Evolutionary conservation across 2,888 invertebrate genomes (phyloP).

Genomic region (Thymelicus lineola): DNA sequence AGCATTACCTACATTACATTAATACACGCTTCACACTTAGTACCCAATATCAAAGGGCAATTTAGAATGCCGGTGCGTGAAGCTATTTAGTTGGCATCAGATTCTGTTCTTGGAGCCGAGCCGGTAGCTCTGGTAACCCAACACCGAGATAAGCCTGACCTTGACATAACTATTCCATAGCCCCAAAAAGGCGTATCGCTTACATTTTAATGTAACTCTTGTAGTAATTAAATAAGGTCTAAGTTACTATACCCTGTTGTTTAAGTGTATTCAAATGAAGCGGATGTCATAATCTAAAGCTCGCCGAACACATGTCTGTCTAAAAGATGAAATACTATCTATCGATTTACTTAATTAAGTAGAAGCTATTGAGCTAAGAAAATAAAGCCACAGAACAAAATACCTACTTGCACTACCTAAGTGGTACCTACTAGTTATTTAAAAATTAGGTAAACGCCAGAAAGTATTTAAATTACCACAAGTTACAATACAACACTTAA

Average conservation of each 20-base stretch:
- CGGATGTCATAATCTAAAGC: conserved; percentile 70
- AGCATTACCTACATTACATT: too few relatives aligned
- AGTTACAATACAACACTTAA: too few relatives aligned
- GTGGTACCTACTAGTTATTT: too few relatives aligned
- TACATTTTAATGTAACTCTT: conserved; percentile 40
- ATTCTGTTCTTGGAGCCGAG: conserved; percentile 58
- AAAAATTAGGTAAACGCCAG: too few relatives aligned
- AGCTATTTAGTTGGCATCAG: conserved; percentile 45
- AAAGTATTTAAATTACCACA: too few relatives aligned
- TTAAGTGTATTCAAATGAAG: conserved; percentile 50
- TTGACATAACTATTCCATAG: conserved; percentile 57
- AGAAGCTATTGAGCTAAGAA: too few relatives aligned
- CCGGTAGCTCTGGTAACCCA: conserved; percentile 69
- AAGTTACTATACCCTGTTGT: conserved; percentile 41
- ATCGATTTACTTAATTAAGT: too few relatives aligned
- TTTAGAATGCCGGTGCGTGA: conserved; percentile 21
- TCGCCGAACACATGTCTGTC: conserved; percentile 54
- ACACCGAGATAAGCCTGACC: conserved; percentile 71
- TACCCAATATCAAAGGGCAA: conserved; percentile 14
- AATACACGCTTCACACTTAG: too few relatives aligned
- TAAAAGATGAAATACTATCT: conserved; percentile 26
- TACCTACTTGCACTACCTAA: too few relatives aligned
- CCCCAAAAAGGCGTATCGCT: conserved; percentile 40
- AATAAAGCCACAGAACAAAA: too few relatives aligned
- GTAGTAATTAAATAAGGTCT: conserved; percentile 41